These are phyloP conservation scores for Austrofundulus limnaeus DNA, from an alignment of 2,113 vertebrate species.

Conservation along the genomic window DNA sequence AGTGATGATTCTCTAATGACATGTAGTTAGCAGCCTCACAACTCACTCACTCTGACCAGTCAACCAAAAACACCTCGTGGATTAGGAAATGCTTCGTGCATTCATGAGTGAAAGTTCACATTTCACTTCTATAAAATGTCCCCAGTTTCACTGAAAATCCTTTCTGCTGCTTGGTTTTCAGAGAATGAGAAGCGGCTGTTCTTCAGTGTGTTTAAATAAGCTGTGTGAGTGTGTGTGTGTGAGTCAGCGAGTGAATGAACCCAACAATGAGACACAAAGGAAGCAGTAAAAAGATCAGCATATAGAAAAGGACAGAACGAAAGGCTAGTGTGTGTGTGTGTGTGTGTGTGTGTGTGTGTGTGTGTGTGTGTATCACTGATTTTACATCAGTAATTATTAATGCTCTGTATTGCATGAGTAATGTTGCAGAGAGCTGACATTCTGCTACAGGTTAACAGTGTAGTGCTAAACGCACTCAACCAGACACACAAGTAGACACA, in stretches of 20 bases:
- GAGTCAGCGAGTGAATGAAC: constrained; percentile 46
- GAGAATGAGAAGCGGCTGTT: constrained; percentile 18
- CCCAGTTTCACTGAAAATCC: constrained; percentile 17
- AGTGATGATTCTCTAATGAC: constrained; percentile 6
- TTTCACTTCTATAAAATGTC: constrained; percentile 17
- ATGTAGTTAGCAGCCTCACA: constrained; percentile 6
- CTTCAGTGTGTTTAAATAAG: background rate
- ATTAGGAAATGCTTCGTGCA: background rate
- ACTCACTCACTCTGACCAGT: background rate
- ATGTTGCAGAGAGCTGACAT: constrained; percentile 59
- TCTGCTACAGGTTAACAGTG: constrained; percentile 61
- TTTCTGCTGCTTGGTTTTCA: constrained; percentile 22
- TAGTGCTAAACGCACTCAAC: constrained; percentile 10
- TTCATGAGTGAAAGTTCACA: constrained; percentile 25
- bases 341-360: constrained; percentile 1
- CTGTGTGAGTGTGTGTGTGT: constrained; percentile 4
- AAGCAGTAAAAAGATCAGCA: constrained; percentile 1
- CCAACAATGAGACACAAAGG: constrained; percentile 45
- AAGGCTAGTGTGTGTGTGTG: constrained; percentile 19
- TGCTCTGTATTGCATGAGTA: constrained; percentile 58
- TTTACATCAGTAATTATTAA: constrained; percentile 62
- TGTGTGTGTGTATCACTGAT: constrained; percentile 32
- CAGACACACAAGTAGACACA: constrained; percentile 9
- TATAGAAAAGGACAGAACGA: constrained; percentile 21
- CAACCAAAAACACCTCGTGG: background rate